Percentiles rank a stretch among this genome's conserved stretches.
phyloP scores from a whole-genome alignment of 2,888 invertebrate genomes.

The Apocheima hispidaria region DNA sequence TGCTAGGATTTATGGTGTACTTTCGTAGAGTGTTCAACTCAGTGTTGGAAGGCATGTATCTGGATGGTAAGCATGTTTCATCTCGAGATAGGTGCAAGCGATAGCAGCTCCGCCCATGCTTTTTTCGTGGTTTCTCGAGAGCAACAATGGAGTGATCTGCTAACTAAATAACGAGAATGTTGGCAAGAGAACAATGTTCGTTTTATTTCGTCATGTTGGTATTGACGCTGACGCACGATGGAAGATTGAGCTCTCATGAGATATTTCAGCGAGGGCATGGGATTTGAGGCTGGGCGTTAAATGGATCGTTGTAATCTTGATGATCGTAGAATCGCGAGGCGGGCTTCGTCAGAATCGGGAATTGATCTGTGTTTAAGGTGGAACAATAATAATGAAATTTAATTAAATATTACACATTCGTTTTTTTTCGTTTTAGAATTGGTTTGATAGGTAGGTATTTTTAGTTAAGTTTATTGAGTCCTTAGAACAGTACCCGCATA shows the following conservation, averaged over 20 bases:
- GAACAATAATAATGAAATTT: conserved; percentile 15
- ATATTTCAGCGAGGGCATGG: conserved; percentile 15
- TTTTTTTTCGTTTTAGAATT: no score
- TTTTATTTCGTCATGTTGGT: conserved; percentile 60
- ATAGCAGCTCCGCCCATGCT: conserved; percentile 83
- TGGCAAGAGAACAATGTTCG: conserved; percentile 65
- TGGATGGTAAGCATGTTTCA: conserved; percentile 79
- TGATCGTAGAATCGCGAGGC: conserved; percentile 13
- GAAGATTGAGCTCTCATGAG: conserved; percentile 41
- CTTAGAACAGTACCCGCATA: neutral
- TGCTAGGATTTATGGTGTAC: conserved; percentile 40
- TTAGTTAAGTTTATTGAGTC: no score
- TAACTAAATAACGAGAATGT: conserved; percentile 83
- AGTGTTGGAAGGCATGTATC: conserved; percentile 81
- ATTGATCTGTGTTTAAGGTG: conserved; percentile 24
- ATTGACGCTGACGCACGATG: conserved; percentile 50
- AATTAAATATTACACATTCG: no score
- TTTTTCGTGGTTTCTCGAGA: conserved; percentile 83
- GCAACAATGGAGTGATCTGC: conserved; percentile 85
- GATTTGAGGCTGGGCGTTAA: conserved; percentile 39
- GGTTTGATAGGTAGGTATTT: no score
- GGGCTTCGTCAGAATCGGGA: conserved; percentile 1
- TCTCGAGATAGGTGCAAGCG: conserved; percentile 75
- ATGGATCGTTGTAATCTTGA: conserved; percentile 23
- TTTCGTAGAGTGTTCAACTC: conserved; percentile 45